phyloP scores from a whole-genome alignment of 2,888 invertebrate genomes.

The Periphyllus acericola region DNA sequence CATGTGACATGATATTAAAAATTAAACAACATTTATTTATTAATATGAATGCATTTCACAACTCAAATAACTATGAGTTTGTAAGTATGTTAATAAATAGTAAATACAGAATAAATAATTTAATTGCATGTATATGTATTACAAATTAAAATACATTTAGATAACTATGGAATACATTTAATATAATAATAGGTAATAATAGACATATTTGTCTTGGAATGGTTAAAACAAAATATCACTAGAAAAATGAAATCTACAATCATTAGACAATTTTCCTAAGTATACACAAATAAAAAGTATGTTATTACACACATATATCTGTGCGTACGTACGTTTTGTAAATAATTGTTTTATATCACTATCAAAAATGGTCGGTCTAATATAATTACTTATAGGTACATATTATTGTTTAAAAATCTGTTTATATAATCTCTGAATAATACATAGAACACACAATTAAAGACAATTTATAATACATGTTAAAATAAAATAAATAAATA shows the following conservation, averaged over 20 bases:
- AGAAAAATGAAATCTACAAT: background rate
- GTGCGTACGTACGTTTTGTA: background rate
- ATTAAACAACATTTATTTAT: too few relatives aligned
- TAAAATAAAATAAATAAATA: constrained; percentile 35
- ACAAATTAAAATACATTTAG: background rate
- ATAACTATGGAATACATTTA: background rate
- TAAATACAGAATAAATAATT: background rate
- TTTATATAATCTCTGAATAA: constrained; percentile 2
- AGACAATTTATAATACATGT: constrained; percentile 37
- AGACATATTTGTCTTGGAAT: constrained; percentile 42
- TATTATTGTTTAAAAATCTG: constrained; percentile 23
- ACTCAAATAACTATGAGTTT: background rate
- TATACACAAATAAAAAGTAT: background rate
- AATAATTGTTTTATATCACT: background rate
- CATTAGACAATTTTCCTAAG: background rate
- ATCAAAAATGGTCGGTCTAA: background rate
- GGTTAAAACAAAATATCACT: constrained; percentile 18
- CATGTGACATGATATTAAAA: background rate
- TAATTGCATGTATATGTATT: background rate
- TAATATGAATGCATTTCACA: constrained; percentile 1
- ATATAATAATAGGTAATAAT: background rate
- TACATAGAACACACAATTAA: background rate
- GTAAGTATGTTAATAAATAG: background rate
- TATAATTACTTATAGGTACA: background rate
- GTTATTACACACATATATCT: background rate